phyloP scores from a whole-genome alignment of 2,113 vertebrate species.

The Elephas maximus region DNA sequence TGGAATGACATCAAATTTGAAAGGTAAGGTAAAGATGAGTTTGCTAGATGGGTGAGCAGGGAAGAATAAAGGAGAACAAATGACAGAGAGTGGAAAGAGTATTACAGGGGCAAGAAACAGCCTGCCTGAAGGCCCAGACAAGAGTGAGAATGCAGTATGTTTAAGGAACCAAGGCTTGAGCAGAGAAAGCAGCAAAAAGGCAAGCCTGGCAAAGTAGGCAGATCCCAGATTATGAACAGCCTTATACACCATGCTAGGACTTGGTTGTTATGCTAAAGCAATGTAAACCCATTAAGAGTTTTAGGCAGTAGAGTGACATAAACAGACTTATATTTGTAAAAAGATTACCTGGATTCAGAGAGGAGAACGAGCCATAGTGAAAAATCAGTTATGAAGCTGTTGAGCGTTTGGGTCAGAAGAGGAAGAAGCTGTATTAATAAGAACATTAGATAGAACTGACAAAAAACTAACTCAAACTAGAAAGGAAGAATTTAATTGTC shows the following conservation, averaged over 20 bases:
- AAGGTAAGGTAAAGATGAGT: not conserved
- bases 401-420: not conserved
- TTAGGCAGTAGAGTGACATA: not conserved
- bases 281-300: not conserved
- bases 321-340: not conserved
- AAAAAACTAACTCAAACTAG: not conserved
- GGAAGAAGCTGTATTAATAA: not conserved
- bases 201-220: not conserved
- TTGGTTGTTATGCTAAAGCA: not conserved
- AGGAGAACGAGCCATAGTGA: not conserved
- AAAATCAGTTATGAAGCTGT: not conserved
- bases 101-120: not conserved
- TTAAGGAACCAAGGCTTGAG: not conserved
- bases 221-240: not conserved
- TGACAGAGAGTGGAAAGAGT: not conserved
- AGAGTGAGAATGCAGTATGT: not conserved
- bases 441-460: not conserved
- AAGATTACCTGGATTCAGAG: not conserved
- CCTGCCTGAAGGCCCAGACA: not conserved
- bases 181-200: not conserved
- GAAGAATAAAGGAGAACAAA: not conserved
- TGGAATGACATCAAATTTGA: not conserved
- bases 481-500: not conserved
- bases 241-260: not conserved
- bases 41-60: not conserved